phyloP scores from a whole-genome alignment of 2,888 invertebrate genomes.

The Caenorhabditis becei region DNA sequence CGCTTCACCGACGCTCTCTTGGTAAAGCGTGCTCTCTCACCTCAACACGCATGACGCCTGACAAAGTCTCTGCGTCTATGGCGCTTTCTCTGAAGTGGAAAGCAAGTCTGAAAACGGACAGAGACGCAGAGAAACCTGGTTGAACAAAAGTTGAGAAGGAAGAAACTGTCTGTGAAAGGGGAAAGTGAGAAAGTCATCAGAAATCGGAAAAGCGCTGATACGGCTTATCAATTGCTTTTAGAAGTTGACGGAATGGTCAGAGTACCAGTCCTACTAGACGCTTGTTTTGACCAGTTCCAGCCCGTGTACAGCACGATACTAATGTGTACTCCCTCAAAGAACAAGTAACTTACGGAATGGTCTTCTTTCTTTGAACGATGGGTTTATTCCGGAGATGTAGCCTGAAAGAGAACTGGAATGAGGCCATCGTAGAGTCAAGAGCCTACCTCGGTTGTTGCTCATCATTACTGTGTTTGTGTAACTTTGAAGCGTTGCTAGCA shows the following conservation, averaged over 20 bases:
- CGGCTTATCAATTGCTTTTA: neutral
- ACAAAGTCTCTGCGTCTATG: conserved; percentile 45
- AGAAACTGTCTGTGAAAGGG: neutral
- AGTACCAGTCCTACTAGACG: neutral
- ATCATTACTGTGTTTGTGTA: conserved; percentile 59
- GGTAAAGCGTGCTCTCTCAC: conserved; percentile 27
- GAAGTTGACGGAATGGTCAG: neutral
- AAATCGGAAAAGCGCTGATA: neutral
- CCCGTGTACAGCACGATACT: neutral
- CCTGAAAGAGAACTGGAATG: conserved; percentile 7
- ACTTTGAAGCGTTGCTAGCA: conserved; percentile 60
- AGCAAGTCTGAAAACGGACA: conserved; percentile 6
- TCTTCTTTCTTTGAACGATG: conserved; percentile 81
- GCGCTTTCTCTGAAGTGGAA: conserved; percentile 26
- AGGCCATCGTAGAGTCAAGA: neutral
- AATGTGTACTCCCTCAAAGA: neutral
- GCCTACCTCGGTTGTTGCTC: conserved; percentile 37
- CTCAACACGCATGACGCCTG: conserved; percentile 47
- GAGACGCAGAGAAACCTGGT: neutral
- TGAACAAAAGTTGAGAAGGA: conserved; percentile 14
- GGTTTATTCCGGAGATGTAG: conserved; percentile 69
- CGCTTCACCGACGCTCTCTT: conserved; percentile 23
- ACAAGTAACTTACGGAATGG: conserved; percentile 78
- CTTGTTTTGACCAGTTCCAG: neutral
- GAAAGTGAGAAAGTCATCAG: neutral